phyloP scores from a whole-genome alignment of 2,797 vertebrate genomes.

The Chelmon rostratus region DNA sequence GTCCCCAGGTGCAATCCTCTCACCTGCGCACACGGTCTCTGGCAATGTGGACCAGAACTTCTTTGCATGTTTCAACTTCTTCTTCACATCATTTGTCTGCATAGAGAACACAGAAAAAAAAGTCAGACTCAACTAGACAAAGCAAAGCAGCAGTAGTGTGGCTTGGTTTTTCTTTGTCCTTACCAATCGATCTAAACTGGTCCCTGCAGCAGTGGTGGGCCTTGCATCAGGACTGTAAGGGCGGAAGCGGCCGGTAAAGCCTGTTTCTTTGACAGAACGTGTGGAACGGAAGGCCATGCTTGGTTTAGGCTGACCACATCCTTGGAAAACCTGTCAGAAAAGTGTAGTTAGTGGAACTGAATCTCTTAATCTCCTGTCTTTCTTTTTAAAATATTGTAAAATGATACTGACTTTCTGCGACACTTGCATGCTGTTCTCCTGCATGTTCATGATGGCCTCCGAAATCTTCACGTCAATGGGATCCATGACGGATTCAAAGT shows the following conservation, averaged over 20 bases:
- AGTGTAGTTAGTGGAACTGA: not conserved
- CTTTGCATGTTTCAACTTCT: constrained; percentile 96
- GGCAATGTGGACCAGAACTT: constrained; percentile 99
- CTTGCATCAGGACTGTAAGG: constrained; percentile 93
- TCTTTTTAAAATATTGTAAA: not conserved
- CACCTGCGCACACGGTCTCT: constrained; percentile 91
- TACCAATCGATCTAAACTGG: constrained; percentile 96
- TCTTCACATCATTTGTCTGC: constrained; percentile 95
- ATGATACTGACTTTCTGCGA: constrained; percentile 91
- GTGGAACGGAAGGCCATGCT: constrained; percentile 81
- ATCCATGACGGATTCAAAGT: constrained; percentile 97
- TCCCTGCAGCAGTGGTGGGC: constrained; percentile 96
- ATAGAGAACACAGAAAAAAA: not conserved
- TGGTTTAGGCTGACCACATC: constrained; percentile 92
- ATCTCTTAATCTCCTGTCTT: not conserved
- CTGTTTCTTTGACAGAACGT: constrained; percentile 89
- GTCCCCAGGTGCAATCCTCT: constrained; percentile 90
- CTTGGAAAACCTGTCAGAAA: constrained; percentile 92
- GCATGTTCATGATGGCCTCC: constrained; percentile 99
- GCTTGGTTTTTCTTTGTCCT: constrained; percentile 52
- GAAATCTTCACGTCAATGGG: constrained; percentile 99
- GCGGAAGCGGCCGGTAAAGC: constrained; percentile 92
- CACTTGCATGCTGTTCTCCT: constrained; percentile 98
- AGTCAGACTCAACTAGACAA: not conserved
- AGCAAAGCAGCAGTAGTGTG: not conserved